A percentile compares a stretch with the other conserved stretches of the same genome.
Conservation (phyloP, 35 echinoderm and acorn worm genomes). For the Chiridota heheva region DNA sequence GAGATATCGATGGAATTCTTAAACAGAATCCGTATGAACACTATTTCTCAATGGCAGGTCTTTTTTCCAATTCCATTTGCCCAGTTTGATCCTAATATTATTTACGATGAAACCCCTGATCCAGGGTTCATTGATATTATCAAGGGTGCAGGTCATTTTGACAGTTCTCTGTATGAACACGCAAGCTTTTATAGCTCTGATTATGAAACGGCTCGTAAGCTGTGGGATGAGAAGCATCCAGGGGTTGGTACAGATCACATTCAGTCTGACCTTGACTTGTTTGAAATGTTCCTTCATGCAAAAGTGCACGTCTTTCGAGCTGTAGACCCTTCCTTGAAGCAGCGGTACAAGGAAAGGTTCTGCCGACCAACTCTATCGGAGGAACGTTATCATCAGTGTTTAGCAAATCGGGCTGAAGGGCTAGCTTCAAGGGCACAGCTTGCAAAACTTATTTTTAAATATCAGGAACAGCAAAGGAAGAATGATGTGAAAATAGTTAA, state of each 20-base stretch:
- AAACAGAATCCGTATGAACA: conserved; percentile 90
- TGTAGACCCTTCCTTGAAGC: conserved; percentile 91
- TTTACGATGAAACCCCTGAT: conserved; percentile 71
- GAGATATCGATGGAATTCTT: conserved; percentile 76
- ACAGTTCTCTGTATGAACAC: conserved; percentile 76
- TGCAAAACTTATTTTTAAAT: conserved; percentile 77
- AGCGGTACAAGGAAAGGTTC: conserved; percentile 68
- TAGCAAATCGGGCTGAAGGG: conserved; percentile 70
- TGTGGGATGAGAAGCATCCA: conserved; percentile 92
- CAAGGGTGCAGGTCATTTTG: conserved; percentile 79
- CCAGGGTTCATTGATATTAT: conserved; percentile 72
- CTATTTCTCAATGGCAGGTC: conserved; percentile 83
- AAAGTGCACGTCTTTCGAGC: conserved; percentile 89
- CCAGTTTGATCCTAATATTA: conserved; percentile 88
- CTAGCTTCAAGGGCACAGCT: conserved; percentile 91
- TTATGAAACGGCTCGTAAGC: conserved; percentile 67
- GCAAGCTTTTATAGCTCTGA: conserved; percentile 96
- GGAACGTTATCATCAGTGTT: conserved; percentile 84
- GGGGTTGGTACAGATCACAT: conserved; percentile 88
- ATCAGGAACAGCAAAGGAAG: no score
- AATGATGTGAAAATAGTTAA: no score
- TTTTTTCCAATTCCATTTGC: conserved; percentile 98
- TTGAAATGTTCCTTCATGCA: conserved; percentile 92
- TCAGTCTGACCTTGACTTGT: conserved; percentile 93
- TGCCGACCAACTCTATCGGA: conserved; percentile 82